Evolutionary conservation across 2,888 invertebrate species (phyloP).

Genomic region (Chalcis sispes): DNA sequence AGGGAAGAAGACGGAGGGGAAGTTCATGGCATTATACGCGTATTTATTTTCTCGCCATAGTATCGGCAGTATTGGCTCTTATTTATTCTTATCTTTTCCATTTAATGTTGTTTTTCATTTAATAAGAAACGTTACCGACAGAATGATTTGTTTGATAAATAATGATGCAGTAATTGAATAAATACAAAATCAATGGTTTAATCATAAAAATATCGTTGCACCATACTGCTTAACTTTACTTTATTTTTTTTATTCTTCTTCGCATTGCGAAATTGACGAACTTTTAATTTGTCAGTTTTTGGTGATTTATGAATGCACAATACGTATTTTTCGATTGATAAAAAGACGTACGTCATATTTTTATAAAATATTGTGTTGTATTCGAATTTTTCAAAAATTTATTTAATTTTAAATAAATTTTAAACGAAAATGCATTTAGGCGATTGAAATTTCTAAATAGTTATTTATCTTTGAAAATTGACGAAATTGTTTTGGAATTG

Average conservation of each 20-base stretch:
- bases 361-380: neutral
- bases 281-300: neutral
- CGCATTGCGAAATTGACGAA: conserved; percentile 45
- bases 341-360: conserved; percentile 14
- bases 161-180: too few relatives aligned
- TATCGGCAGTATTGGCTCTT: conserved; percentile 44
- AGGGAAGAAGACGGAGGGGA: conserved; percentile 42
- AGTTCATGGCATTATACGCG: conserved; percentile 29
- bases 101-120: neutral
- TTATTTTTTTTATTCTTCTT: conserved; percentile 8
- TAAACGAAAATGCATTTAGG: neutral
- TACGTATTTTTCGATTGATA: too few relatives aligned
- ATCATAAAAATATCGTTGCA: neutral
- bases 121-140: too few relatives aligned
- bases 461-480: neutral
- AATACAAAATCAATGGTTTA: conserved; percentile 2
- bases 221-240: conserved; percentile 3
- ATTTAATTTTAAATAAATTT: conserved; percentile 2
- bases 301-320: conserved; percentile 24
- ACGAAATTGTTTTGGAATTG: neutral
- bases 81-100: conserved; percentile 21
- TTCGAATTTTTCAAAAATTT: neutral
- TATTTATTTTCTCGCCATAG: conserved; percentile 29
- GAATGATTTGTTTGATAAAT: too few relatives aligned
- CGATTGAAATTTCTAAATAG: conserved; percentile 14